Percentiles rank a stretch among this genome's conserved stretches.
Conservation (phyloP, 1,140 invertebrate species). For the Pinna nobilis region DNA sequence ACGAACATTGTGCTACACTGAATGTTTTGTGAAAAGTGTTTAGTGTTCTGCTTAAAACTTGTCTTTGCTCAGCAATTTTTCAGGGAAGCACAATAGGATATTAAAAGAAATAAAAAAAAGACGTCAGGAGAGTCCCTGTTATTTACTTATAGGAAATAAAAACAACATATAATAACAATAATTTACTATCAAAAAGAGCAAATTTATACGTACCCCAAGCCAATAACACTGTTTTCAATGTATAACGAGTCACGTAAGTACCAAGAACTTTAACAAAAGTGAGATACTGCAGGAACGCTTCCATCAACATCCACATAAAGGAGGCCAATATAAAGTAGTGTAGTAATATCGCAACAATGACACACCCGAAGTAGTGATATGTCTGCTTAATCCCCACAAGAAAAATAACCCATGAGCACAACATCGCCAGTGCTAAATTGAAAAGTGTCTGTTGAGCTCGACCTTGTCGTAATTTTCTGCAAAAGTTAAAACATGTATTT, state of each 20-base stretch:
- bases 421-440: conserved; percentile 65
- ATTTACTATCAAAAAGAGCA: neutral
- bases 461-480: conserved; percentile 67
- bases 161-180: neutral
- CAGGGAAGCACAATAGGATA: too few species aligned
- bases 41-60: too few species aligned
- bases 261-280: conserved; percentile 76
- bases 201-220: conserved; percentile 73
- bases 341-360: conserved; percentile 70
- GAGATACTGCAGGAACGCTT: conserved; percentile 75
- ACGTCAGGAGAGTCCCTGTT: too few species aligned
- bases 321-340: conserved; percentile 76
- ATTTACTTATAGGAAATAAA: neutral
- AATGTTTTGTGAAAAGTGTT: too few species aligned
- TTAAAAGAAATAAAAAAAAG: too few species aligned
- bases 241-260: conserved; percentile 74
- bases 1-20: too few species aligned
- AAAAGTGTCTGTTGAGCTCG: conserved; percentile 70
- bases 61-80: too few species aligned
- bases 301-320: conserved; percentile 77
- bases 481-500: conserved; percentile 24
- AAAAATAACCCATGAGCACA: conserved; percentile 64
- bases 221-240: conserved; percentile 72
- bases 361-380: conserved; percentile 60
- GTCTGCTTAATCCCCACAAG: conserved; percentile 67